Conservation (phyloP, 2,113 vertebrate species). For the Hippocampus guttulatus region DNA sequence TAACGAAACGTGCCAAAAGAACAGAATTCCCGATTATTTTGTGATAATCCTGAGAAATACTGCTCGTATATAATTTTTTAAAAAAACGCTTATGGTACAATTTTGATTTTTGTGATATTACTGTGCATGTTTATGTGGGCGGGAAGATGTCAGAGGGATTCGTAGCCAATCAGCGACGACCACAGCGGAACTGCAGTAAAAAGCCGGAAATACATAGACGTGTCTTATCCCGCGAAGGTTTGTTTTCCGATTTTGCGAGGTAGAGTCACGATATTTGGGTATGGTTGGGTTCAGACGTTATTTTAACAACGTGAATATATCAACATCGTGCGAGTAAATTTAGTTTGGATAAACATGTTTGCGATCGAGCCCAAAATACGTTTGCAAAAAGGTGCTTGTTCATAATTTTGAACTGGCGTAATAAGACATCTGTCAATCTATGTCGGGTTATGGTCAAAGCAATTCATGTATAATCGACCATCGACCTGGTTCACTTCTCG, state of each 20-base stretch:
- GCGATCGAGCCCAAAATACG: neutral
- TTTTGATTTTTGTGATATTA: neutral
- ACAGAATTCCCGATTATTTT: neutral
- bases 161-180: conserved; percentile 2
- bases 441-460: neutral
- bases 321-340: too few relatives aligned
- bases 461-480: neutral
- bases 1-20: neutral
- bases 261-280: neutral
- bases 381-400: neutral
- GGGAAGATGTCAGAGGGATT: too few relatives aligned
- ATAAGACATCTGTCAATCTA: neutral
- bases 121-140: neutral
- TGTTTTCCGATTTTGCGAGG: neutral
- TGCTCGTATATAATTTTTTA: neutral
- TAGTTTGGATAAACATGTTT: neutral
- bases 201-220: neutral
- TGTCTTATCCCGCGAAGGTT: neutral
- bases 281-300: neutral
- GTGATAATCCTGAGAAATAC: neutral
- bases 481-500: neutral
- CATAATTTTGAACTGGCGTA: neutral
- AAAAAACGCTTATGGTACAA: neutral
- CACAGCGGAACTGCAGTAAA: conserved; percentile 1
- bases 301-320: neutral